These are phyloP conservation scores for Gadopsis bispinosus DNA, from an alignment of 2,797 vertebrate species.

Conservation along the genomic window DNA sequence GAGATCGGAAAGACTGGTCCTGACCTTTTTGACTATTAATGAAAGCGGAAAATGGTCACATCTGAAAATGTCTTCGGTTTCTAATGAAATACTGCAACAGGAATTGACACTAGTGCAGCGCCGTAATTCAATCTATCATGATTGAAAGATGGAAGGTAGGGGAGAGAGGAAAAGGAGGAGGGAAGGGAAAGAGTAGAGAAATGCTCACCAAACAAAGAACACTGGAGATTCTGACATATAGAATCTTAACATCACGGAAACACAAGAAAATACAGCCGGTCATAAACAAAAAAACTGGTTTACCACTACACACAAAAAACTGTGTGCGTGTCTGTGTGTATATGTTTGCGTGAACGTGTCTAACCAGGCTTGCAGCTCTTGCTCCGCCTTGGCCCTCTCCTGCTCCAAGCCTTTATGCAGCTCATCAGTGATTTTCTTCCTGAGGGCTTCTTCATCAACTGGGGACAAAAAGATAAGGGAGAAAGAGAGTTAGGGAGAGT, in stretches of 20 bases:
- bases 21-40: constrained; percentile 85
- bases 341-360: constrained; percentile 27
- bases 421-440: constrained; percentile 93
- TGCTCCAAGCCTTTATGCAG: constrained; percentile 89
- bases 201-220: not conserved
- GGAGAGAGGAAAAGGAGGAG: not conserved
- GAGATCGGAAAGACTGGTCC: constrained; percentile 64
- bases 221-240: not conserved
- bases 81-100: constrained; percentile 52
- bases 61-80: constrained; percentile 55
- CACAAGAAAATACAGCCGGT: not conserved
- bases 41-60: constrained; percentile 67
- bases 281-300: constrained; percentile 11
- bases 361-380: constrained; percentile 91
- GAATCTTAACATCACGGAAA: constrained; percentile 16
- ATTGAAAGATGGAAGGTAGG: constrained; percentile 8
- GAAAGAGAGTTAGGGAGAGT: not conserved
- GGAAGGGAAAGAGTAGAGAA: not conserved
- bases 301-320: not conserved
- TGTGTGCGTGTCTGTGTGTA: constrained; percentile 6
- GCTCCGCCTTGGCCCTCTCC: constrained; percentile 88
- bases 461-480: constrained; percentile 25
- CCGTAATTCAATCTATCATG: constrained; percentile 42
- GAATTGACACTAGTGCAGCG: constrained; percentile 30
- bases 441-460: constrained; percentile 92